These are phyloP conservation scores for Parauchenoglanis punctatus DNA, from an alignment of 2,797 vertebrate species.

Conservation along the genomic window DNA sequence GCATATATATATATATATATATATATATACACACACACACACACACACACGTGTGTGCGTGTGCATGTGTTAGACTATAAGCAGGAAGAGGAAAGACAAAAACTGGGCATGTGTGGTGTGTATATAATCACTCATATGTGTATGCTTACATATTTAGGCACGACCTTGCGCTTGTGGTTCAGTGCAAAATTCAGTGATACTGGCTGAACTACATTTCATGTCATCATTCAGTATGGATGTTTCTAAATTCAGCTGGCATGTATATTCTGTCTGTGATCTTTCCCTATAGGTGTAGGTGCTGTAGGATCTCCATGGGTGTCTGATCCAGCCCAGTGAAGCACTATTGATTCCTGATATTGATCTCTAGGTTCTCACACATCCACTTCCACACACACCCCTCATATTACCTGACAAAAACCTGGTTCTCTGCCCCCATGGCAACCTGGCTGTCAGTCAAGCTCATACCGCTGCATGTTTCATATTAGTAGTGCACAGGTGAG, in stretches of 20 bases:
- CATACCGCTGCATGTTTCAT: conserved; percentile 44
- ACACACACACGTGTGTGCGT: not conserved
- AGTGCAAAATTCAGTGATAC: conserved; percentile 45
- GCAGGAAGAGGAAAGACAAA: not conserved
- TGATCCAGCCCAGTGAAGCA: conserved; percentile 55
- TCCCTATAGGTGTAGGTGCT: conserved; percentile 31
- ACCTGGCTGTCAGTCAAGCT: conserved; percentile 41
- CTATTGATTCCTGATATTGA: conserved; percentile 58
- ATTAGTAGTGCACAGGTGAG: conserved; percentile 37
- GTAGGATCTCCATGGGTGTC: conserved; percentile 42
- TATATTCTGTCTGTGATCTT: conserved; percentile 37
- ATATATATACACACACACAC: not conserved
- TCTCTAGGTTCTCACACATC: conserved; percentile 53
- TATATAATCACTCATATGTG: not conserved
- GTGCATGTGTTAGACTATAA: not conserved
- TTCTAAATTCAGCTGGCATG: conserved; percentile 42
- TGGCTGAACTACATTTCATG: conserved; percentile 50
- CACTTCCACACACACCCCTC: conserved; percentile 38
- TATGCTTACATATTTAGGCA: not conserved
- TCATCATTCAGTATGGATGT: conserved; percentile 47
- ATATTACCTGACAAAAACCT: conserved; percentile 39
- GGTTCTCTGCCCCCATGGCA: conserved; percentile 50
- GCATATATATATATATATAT: not conserved
- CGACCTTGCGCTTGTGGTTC: conserved; percentile 46
- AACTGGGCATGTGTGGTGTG: not conserved